Evolutionary conservation across 2,113 vertebrate genomes (phyloP).

Genomic region (Sylvia atricapilla): DNA sequence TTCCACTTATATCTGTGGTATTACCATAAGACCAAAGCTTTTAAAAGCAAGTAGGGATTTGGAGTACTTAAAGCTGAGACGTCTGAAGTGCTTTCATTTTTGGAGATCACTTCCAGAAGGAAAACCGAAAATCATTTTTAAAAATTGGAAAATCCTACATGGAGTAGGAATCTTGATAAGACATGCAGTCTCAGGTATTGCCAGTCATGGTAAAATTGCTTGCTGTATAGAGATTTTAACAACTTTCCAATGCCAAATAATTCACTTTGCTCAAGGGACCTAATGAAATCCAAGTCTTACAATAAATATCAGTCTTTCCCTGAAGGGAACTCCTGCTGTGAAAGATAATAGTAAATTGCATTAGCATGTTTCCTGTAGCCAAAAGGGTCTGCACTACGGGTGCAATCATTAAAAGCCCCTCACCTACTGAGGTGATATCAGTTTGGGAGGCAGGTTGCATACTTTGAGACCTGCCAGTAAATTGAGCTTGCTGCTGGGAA

Average conservation of each 20-base stretch:
- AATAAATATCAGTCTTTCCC: slow-evolving; percentile 4
- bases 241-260: not conserved
- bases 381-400: not conserved
- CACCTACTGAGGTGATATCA: not conserved
- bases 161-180: not conserved
- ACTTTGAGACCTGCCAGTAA: not conserved
- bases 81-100: not conserved
- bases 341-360: slow-evolving; percentile 28
- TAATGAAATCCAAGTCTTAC: not conserved
- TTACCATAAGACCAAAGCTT: slow-evolving; percentile 6
- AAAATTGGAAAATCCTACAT: not conserved
- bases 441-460: not conserved
- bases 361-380: slow-evolving; percentile 6
- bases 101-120: not conserved
- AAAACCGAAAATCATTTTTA: not conserved
- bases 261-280: not conserved
- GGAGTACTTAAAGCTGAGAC: not conserved
- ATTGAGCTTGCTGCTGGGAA: not conserved
- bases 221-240: not conserved
- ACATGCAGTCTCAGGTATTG: not conserved
- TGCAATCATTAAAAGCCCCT: not conserved
- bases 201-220: not conserved
- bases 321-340: slow-evolving; percentile 35
- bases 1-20: not conserved
- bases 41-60: slow-evolving; percentile 6